Percentiles rank a stretch among this genome's conserved stretches.
phyloP scores from a whole-genome alignment of 2,797 vertebrate genomes.

The Catharus ustulatus region DNA sequence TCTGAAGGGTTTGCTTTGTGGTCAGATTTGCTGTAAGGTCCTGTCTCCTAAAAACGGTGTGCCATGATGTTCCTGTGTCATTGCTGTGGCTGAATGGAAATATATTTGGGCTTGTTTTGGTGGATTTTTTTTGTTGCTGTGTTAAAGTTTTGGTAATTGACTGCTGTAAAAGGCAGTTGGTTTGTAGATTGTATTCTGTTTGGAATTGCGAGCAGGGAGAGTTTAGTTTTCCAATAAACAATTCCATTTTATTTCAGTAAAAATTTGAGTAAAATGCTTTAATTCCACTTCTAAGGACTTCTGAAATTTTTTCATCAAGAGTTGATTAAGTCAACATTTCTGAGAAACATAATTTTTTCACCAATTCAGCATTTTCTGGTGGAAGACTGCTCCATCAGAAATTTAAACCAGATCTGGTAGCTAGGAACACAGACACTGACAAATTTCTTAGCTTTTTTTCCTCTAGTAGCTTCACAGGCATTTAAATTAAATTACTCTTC shows the following conservation, averaged over 20 bases:
- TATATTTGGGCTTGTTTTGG: neutral
- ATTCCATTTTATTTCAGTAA: neutral
- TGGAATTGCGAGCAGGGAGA: neutral
- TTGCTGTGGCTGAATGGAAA: neutral
- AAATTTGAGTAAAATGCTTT: neutral
- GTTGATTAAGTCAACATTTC: neutral
- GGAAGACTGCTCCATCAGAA: neutral
- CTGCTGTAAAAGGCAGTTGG: neutral
- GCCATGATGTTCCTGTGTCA: neutral
- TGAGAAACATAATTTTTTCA: neutral
- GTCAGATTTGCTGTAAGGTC: neutral
- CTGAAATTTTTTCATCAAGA: neutral
- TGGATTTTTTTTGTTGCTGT: neutral
- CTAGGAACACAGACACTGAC: neutral
- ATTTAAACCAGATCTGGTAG: neutral
- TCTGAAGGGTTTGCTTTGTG: neutral
- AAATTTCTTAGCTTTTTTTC: neutral
- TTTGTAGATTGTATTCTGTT: neutral
- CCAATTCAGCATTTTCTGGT: slow-evolving; percentile 22
- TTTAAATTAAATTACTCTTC: neutral
- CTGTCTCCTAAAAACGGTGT: neutral
- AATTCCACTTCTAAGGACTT: neutral
- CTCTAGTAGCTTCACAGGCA: neutral
- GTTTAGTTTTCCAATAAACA: neutral
- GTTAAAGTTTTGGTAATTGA: neutral